Conservation (phyloP, 2,113 vertebrate genomes). For the Sapayoa aenigma region DNA sequence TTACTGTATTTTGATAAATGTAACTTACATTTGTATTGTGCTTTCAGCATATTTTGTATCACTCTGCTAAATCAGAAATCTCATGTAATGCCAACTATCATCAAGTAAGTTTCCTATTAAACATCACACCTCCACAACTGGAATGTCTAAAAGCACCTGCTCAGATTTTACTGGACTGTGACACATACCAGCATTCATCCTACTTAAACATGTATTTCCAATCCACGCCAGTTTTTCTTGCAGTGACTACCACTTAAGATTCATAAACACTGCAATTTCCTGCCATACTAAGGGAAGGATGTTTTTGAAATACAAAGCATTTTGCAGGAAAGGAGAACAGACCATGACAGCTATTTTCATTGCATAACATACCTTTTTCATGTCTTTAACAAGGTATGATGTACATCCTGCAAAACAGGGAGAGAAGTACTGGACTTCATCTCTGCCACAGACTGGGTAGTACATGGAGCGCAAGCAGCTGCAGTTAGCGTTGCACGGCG, state of each 20-base stretch:
- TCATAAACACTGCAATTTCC: neutral
- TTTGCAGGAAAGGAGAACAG: neutral
- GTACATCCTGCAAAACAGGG: constrained; percentile 79
- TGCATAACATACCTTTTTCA: constrained; percentile 64
- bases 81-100: neutral
- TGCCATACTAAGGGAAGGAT: neutral
- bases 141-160: neutral
- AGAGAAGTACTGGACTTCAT: constrained; percentile 80
- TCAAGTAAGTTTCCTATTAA: neutral
- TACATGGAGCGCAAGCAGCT: constrained; percentile 70
- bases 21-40: neutral
- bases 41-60: neutral
- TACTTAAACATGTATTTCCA: neutral
- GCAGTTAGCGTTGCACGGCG: constrained; percentile 76
- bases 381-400: neutral
- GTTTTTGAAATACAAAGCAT: neutral
- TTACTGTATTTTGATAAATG: accelerated
- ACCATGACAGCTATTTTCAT: neutral
- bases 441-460: constrained; percentile 76
- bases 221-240: neutral
- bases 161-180: neutral
- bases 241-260: neutral
- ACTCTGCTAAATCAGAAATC: neutral
- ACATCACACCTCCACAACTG: neutral
- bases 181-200: neutral